Evolutionary conservation across 2,797 vertebrate genomes (phyloP).

Genomic region (Falco peregrinus): DNA sequence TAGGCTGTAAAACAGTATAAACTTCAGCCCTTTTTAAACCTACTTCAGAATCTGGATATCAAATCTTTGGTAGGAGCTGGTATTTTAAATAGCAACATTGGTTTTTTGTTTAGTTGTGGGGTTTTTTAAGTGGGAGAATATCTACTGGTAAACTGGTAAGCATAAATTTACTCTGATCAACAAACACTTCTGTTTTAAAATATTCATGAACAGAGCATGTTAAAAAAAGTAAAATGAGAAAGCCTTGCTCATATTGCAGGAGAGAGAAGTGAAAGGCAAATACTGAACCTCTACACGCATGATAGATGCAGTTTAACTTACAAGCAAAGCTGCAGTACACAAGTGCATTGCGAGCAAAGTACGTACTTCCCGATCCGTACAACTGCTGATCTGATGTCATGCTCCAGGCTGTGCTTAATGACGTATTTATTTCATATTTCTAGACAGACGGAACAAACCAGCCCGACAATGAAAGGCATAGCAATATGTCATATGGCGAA

Average conservation of each 20-base stretch:
- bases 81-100: background rate
- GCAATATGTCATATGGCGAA: background rate
- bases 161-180: background rate
- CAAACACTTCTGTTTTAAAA: background rate
- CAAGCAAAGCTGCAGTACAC: background rate
- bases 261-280: background rate
- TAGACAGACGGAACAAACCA: conserved; percentile 20
- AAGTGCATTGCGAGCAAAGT: background rate
- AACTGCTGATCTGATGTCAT: background rate
- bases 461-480: background rate
- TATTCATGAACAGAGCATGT: background rate
- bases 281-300: background rate
- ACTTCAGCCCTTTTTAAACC: background rate
- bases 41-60: background rate
- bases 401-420: background rate
- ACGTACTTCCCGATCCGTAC: background rate
- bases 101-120: background rate
- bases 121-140: background rate
- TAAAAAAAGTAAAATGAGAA: background rate
- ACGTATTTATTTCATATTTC: conserved; percentile 15
- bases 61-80: background rate
- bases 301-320: background rate
- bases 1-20: background rate
- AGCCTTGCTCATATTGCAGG: background rate
- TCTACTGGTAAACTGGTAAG: background rate